Percentiles rank a stretch among this genome's conserved stretches.
These are phyloP conservation scores for Odontothrips loti DNA, from an alignment of 2,888 invertebrate species.

Conservation along the genomic window DNA sequence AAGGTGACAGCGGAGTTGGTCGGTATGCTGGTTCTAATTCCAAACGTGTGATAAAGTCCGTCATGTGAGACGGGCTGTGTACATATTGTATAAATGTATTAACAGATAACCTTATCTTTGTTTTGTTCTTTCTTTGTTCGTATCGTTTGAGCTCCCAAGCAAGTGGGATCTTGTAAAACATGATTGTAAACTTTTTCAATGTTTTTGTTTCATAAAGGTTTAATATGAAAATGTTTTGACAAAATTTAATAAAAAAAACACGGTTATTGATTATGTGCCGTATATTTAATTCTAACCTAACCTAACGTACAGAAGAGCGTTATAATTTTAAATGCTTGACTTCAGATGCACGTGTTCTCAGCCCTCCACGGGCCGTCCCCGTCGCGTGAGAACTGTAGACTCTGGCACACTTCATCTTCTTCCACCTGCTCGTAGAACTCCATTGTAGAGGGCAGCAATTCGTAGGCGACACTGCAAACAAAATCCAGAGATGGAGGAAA, in stretches of 20 bases:
- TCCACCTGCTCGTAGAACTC: conserved; percentile 7
- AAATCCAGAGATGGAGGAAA: background rate
- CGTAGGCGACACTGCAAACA: background rate
- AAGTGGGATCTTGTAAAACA: background rate
- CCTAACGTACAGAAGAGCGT: too few species aligned
- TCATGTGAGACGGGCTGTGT: background rate
- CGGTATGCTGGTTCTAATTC: background rate
- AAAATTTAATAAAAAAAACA: background rate
- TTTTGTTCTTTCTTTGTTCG: background rate
- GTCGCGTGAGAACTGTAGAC: background rate
- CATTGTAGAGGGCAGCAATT: background rate
- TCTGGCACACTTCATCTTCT: background rate
- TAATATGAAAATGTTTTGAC: background rate
- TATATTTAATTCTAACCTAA: too few species aligned
- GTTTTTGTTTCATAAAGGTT: conserved; percentile 18
- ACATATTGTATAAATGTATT: background rate
- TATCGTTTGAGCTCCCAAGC: background rate
- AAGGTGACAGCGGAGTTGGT: background rate
- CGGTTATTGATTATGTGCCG: background rate
- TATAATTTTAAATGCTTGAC: background rate
- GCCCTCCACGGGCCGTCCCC: background rate
- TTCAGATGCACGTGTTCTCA: background rate
- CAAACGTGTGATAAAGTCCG: conserved; percentile 14
- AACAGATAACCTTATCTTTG: background rate
- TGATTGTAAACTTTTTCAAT: background rate